A percentile compares a stretch with the other conserved stretches of the same genome.
Evolutionary conservation across 1,140 invertebrate genomes (phyloP).

Genomic region (Drosophila insularis): DNA sequence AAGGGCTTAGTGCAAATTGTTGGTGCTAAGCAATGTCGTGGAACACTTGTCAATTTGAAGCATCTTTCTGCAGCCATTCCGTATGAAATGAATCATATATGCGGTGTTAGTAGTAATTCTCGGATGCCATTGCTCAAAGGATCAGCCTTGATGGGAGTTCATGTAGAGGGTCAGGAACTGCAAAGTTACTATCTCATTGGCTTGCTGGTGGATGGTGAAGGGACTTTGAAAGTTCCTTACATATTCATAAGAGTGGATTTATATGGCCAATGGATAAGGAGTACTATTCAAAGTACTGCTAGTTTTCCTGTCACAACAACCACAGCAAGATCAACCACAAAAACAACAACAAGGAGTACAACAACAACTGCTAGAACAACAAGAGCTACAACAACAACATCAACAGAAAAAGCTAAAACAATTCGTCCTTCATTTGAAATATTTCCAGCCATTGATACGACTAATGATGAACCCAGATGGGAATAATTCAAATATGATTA

Average conservation of each 20-base stretch:
- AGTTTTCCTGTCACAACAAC: background rate
- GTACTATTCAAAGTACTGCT: background rate
- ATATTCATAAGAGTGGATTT: conserved; percentile 22
- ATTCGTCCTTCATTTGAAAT: no score
- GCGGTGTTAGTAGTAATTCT: conserved; percentile 14
- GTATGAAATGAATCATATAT: conserved; percentile 18
- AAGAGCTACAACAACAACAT: no score
- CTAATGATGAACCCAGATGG: no score
- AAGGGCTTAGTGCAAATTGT: conserved; percentile 15
- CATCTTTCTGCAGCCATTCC: background rate
- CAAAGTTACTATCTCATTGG: conserved; percentile 31
- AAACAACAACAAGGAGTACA: background rate
- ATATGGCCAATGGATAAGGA: conserved; percentile 30
- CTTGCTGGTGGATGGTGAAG: conserved; percentile 1
- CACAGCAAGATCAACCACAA: background rate
- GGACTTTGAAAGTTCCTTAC: background rate
- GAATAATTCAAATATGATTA: no score
- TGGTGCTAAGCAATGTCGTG: background rate
- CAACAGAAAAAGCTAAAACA: no score
- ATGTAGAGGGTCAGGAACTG: background rate
- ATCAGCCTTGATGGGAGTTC: conserved; percentile 34
- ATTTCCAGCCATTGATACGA: no score
- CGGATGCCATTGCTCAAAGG: conserved; percentile 9
- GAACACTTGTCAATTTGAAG: background rate
- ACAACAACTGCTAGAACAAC: no score